phyloP scores from a whole-genome alignment of 2,888 invertebrate species.

The Calliphora vomitoria region DNA sequence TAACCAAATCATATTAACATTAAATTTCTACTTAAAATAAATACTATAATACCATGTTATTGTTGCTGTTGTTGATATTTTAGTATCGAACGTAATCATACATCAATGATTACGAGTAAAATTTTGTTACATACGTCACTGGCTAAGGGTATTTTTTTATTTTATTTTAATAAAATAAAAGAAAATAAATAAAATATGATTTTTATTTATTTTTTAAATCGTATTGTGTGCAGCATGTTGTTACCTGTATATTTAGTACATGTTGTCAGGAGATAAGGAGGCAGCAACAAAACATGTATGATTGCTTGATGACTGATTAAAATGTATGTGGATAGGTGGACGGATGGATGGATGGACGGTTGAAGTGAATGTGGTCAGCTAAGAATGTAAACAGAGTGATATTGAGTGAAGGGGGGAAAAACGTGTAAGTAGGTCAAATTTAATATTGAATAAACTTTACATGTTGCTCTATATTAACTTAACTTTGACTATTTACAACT shows the following conservation, averaged over 20 bases:
- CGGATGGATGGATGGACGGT: not conserved
- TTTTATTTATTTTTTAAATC: slow-evolving; percentile 11
- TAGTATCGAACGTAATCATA: slow-evolving; percentile 30
- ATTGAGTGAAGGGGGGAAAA: not conserved
- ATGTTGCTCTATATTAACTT: too few relatives aligned
- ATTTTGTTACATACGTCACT: slow-evolving; percentile 51
- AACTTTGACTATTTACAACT: too few relatives aligned
- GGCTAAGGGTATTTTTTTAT: not conserved
- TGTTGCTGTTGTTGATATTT: not conserved
- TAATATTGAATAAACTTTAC: too few relatives aligned
- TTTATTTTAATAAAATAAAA: not conserved
- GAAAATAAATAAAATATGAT: slow-evolving; percentile 16
- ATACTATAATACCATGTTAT: not conserved
- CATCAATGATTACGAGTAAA: slow-evolving; percentile 38
- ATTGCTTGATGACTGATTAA: slow-evolving; percentile 34
- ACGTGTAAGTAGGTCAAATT: slow-evolving; percentile 23
- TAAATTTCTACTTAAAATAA: slow-evolving; percentile 2
- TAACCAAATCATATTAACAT: not conserved
- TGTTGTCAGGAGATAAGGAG: slow-evolving; percentile 32
- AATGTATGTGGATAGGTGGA: not conserved
- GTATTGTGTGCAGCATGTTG: not conserved
- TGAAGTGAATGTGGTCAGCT: slow-evolving; percentile 12
- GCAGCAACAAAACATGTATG: not conserved
- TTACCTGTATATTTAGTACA: not conserved
- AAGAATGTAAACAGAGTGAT: not conserved